phyloP scores from a whole-genome alignment of 2,888 invertebrate species.

The Diogma glabrata region DNA sequence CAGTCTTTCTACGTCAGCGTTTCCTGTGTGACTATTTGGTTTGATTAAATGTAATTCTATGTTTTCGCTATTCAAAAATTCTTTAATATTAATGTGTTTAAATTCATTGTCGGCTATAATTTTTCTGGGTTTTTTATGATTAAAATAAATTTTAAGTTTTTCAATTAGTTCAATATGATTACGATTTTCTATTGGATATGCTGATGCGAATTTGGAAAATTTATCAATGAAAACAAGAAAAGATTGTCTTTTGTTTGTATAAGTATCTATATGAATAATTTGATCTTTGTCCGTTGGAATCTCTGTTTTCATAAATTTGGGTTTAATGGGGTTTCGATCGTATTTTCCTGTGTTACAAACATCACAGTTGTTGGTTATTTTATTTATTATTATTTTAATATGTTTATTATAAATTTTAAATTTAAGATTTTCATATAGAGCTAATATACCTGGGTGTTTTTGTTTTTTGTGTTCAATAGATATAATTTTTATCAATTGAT shows the following conservation, averaged over 20 bases:
- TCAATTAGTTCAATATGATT: slow-evolving; percentile 7
- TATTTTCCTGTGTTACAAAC: neutral
- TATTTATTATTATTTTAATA: neutral
- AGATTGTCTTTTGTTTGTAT: slow-evolving; percentile 1
- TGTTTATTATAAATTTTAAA: neutral
- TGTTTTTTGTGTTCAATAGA: slow-evolving; percentile 3
- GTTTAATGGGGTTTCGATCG: neutral
- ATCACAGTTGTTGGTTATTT: slow-evolving; percentile 1
- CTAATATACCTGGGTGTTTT: neutral
- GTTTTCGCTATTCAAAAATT: neutral
- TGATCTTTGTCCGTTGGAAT: neutral
- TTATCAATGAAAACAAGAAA: slow-evolving; percentile 10
- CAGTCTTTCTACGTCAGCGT: neutral
- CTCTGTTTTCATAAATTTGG: neutral
- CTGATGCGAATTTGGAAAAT: slow-evolving; percentile 10
- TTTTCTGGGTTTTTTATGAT: slow-evolving; percentile 5
- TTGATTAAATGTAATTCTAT: neutral
- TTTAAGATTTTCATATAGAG: neutral
- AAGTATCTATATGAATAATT: slow-evolving; percentile 1
- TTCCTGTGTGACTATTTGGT: slow-evolving; percentile 1
- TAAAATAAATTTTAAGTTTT: slow-evolving; percentile 4
- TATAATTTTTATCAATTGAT: neutral
- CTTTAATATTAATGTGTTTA: neutral
- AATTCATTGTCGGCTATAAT: slow-evolving; percentile 8
- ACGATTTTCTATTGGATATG: slow-evolving; percentile 2